Conservation (phyloP, 2,113 vertebrate species). For the Ibidorhyncha struthersii region DNA sequence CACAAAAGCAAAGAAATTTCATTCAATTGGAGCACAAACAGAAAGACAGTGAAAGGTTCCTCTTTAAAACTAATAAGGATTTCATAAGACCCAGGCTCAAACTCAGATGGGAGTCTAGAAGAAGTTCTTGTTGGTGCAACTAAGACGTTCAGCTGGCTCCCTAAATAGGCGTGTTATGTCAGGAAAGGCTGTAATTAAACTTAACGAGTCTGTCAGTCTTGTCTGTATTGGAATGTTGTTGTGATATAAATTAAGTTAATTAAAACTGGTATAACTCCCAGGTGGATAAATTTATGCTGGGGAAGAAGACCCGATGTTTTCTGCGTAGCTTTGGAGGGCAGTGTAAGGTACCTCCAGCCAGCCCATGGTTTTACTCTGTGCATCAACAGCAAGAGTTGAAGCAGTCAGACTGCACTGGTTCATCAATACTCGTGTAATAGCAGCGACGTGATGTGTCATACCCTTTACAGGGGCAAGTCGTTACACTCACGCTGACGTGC, state of each 20-base stretch:
- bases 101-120: background rate
- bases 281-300: background rate
- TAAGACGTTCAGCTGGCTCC: background rate
- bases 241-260: background rate
- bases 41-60: background rate
- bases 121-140: background rate
- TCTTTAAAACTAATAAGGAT: background rate
- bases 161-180: background rate
- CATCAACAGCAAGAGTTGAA: background rate
- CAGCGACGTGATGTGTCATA: background rate
- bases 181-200: slow-evolving; percentile 37
- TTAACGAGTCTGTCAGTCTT: background rate
- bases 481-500: background rate
- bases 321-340: background rate
- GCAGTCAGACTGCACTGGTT: background rate
- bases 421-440: fast-evolving
- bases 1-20: background rate
- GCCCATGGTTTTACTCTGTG: background rate
- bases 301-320: background rate
- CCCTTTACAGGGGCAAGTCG: background rate
- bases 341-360: background rate
- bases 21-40: background rate
- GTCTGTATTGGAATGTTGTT: background rate
- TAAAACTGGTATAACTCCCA: background rate
- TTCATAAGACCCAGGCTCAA: background rate